Evolutionary conservation across 2,113 vertebrate species (phyloP).

Genomic region (Sander lucioperca): DNA sequence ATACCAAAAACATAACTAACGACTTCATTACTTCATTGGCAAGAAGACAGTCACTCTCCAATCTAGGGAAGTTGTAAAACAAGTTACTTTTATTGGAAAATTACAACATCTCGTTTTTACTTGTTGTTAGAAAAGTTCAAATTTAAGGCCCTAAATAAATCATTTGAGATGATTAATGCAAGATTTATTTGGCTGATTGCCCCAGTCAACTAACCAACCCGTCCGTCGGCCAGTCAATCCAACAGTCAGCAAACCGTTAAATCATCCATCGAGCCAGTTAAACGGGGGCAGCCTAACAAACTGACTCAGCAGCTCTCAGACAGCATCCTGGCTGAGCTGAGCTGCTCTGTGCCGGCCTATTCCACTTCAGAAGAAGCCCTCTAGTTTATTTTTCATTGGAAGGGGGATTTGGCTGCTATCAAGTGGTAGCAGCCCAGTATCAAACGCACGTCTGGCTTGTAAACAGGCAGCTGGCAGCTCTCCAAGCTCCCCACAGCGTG

Average conservation of each 20-base stretch:
- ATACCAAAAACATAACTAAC: background rate
- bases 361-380: slow-evolving; percentile 69
- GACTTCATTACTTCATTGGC: background rate
- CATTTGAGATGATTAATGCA: slow-evolving; percentile 1
- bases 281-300: slow-evolving; percentile 32
- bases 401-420: slow-evolving; percentile 80
- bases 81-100: slow-evolving; percentile 21
- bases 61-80: slow-evolving; percentile 13
- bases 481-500: slow-evolving; percentile 72
- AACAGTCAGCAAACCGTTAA: slow-evolving; percentile 32
- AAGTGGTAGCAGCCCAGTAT: slow-evolving; percentile 73
- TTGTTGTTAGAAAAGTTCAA: background rate
- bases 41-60: background rate
- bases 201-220: slow-evolving; percentile 28
- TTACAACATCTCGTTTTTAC: background rate
- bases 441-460: slow-evolving; percentile 74
- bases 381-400: slow-evolving; percentile 73
- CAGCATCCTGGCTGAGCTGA: slow-evolving; percentile 45
- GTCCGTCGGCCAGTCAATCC: slow-evolving; percentile 5
- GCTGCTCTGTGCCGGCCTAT: slow-evolving; percentile 45
- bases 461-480: slow-evolving; percentile 82
- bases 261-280: slow-evolving; percentile 24
- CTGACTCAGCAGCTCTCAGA: slow-evolving; percentile 68
- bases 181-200: slow-evolving; percentile 7
- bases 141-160: background rate